Base-by-base conservation (phyloP, 2,888 invertebrate genomes). In the Drosophila birchii region DNA sequence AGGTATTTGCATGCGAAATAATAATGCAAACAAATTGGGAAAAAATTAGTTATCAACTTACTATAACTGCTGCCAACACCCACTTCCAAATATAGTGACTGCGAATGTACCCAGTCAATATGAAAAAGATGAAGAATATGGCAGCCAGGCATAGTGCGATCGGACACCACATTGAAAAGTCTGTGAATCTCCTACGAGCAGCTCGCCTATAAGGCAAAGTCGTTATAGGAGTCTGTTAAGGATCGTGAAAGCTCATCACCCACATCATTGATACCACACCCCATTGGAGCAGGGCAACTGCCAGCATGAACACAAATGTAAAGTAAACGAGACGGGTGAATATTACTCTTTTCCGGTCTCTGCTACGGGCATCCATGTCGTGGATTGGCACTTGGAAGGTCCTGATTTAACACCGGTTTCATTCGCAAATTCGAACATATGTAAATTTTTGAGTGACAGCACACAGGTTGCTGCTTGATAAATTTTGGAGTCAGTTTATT, bases 241-340 rank as follows among this genome's bases (percentile, higher is more conserved):
- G 11, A 12, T 20, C 34, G 7, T 8, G 9, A 16, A 16, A 5
- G 1, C 5, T 32, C 6, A 8, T 5, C 44, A 81, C 85, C 79
- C 57, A 81, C 80, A 68, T 6, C 3, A 62, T 14, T 14, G 18
- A n/a, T 38, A 79, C 36, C 5, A 61, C 0, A 2, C 53, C 1
- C 80, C 85, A 81, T 38, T 79, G 85, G 1, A 6, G 2, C 1
- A 84, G 8, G 6, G 74, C 77, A 53, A 79, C 1, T 0, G 12
- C 26, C 36, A 59, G 8, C 12, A 59, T 36, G 6, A 16, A 1
- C 9, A 9, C 8, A 8, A 61, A 18, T 16, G 6, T 4, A 1
- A 12, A 8, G 60, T 61, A 61, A 6, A 44, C 44, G 12, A 11
- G 9, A 0, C 43, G 34, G 16, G 18, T 36, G 36, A 59, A 26